Base-by-base conservation (phyloP, 2,888 invertebrate genomes). In the Heliconius ismenius region DNA sequence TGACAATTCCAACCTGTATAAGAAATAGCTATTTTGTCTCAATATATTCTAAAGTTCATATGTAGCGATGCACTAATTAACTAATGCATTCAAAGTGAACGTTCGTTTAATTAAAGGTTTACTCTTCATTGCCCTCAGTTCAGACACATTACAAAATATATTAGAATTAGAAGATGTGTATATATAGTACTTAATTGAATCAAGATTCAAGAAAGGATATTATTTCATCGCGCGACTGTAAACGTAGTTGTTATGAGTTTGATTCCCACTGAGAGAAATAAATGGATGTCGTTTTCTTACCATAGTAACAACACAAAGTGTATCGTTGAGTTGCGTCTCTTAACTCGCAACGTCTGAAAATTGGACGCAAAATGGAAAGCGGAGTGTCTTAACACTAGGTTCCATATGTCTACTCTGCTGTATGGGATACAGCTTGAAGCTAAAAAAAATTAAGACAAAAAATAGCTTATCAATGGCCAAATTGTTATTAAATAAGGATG, bases 31-130 rank as follows among this genome's bases (percentile, higher is more conserved):
- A 24, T 6, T 49, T 69, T 18, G 49, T 49, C 21, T 39, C 7
- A 15, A 39, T 65, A 67, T 67, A 67, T 24, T 24, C 24, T 67
- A 15, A 32, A 24, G n/a, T 32, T 58, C 28, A 32, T 54, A 67
- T 24, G 69, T 70, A 70, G 69, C 32, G 70, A 70, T 70, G 49
- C 70, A 58, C 70, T 70, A 70, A 58, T 70, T 70, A 58, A 28
- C 54, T 32, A 58, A 58, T 58, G 49, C 54, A 70, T 70, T 58
- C 70, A 58, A 58, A 70, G 70, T 70, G 70, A 70, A 70, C 58
- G 70, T 70, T 70, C 70, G 70, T 28, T 70, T 70, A 70, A 70
- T 70, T 70, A 49, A 49, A 70, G 54, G 26, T 70, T 54, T 58
- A 58, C 58, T 70, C 32, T 49, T 58, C 70, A 70, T 24, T 67